Evolutionary conservation across 1,140 invertebrate species (phyloP).

Genomic region (Thrips palmi): DNA sequence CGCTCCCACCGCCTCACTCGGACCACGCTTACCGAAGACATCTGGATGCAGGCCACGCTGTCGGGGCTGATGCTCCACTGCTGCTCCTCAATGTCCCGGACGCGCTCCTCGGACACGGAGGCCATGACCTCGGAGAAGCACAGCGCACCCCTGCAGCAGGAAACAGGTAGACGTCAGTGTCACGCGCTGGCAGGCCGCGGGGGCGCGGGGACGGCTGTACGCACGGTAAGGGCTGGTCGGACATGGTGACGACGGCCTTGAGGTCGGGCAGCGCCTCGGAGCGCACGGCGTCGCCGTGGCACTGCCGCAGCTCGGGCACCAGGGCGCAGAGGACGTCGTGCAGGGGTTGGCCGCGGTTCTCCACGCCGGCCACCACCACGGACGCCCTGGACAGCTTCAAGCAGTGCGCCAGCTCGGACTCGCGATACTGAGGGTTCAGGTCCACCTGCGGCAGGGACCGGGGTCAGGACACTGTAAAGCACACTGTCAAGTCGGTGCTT

Average conservation of each 20-base stretch:
- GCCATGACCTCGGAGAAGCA: too few relatives aligned
- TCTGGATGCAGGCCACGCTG: conserved; percentile 59
- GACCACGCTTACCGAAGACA: conserved; percentile 71
- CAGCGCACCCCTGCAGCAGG: too few relatives aligned
- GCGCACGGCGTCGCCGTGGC: conserved; percentile 5
- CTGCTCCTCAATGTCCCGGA: too few relatives aligned
- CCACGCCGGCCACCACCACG: conserved; percentile 45
- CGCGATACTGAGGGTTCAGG: conserved; percentile 69
- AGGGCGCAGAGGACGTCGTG: conserved; percentile 38
- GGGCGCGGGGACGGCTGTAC: too few relatives aligned
- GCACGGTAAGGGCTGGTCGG: conserved; percentile 31
- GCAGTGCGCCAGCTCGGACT: conserved; percentile 56
- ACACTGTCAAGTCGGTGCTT: too few relatives aligned
- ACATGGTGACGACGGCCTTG: conserved; percentile 32
- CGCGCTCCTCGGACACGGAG: too few relatives aligned
- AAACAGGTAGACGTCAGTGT: too few relatives aligned
- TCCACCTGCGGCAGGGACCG: conserved; percentile 55
- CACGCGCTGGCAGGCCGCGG: too few relatives aligned
- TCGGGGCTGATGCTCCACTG: too few relatives aligned
- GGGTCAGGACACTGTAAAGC: too few relatives aligned
- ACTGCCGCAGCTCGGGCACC: conserved; percentile 13
- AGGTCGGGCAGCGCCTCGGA: conserved; percentile 25
- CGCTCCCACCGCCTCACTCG: too few relatives aligned
- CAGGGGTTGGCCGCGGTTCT: conserved; percentile 49
- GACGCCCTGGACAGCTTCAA: conserved; percentile 60